Conservation (phyloP, 2,888 invertebrate species). For the Metellina segmentata region DNA sequence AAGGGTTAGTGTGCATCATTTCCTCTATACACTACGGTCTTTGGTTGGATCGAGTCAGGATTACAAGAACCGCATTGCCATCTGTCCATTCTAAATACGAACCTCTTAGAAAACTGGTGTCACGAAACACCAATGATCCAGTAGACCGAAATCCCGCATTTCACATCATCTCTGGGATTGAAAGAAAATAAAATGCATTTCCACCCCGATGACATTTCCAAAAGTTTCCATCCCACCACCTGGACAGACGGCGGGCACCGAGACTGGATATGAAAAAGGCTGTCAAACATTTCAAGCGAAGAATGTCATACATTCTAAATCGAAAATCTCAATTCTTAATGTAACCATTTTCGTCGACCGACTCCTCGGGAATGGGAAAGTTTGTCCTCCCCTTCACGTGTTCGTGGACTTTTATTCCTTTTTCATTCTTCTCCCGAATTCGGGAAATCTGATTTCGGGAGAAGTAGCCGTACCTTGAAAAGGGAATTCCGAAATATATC, state of each 20-base stretch:
- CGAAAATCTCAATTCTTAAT: conserved; percentile 38
- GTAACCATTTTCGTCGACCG: conserved; percentile 27
- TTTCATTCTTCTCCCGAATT: background rate
- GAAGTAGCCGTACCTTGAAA: background rate
- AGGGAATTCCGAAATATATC: background rate
- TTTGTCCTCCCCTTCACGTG: background rate
- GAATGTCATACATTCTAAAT: conserved; percentile 38
- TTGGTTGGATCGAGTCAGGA: too few relatives aligned
- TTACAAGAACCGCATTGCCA: too few relatives aligned
- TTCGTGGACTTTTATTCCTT: background rate
- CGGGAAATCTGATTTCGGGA: background rate
- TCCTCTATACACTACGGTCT: too few relatives aligned
- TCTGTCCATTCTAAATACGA: too few relatives aligned
- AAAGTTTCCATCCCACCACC: background rate
- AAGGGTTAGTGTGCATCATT: too few relatives aligned
- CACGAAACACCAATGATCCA: too few relatives aligned
- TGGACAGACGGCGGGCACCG: background rate
- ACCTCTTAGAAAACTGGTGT: too few relatives aligned
- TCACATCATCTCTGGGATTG: background rate
- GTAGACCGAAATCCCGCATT: background rate
- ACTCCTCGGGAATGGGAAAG: background rate
- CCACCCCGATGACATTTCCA: background rate
- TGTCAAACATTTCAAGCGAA: conserved; percentile 15
- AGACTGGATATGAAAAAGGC: background rate
- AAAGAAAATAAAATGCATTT: background rate